phyloP scores from a whole-genome alignment of 2,797 vertebrate species.

The Danio tinwini region DNA sequence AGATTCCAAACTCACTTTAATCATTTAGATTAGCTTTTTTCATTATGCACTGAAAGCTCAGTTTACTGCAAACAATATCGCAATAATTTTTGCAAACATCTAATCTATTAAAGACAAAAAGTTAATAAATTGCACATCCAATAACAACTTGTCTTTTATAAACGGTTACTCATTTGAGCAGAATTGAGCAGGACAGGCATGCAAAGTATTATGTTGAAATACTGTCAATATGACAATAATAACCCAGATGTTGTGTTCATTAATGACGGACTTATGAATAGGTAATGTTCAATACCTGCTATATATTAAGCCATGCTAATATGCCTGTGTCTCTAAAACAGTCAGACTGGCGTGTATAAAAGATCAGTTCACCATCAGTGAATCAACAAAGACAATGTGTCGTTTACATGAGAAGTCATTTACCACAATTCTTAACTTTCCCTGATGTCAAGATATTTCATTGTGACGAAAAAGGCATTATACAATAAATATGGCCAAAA shows the following conservation, averaged over 20 bases:
- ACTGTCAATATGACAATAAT: conserved; percentile 20
- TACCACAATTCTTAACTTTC: neutral
- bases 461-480: neutral
- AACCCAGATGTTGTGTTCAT: neutral
- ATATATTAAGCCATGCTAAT: neutral
- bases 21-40: neutral
- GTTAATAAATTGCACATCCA: neutral
- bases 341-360: too few species aligned
- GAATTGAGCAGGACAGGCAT: conserved; percentile 5
- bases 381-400: neutral
- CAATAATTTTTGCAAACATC: neutral
- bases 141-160: neutral
- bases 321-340: neutral
- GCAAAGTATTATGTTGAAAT: neutral
- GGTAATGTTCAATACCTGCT: neutral
- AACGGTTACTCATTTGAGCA: neutral
- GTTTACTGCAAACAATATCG: neutral
- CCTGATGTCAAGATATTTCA: neutral
- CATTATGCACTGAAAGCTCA: neutral
- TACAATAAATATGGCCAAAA: conserved; percentile 3
- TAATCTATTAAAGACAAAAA: neutral
- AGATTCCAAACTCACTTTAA: neutral
- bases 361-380: neutral
- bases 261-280: conserved; percentile 5
- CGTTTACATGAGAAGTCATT: neutral